A percentile compares a stretch with the other conserved stretches of the same genome.
Evolutionary conservation across 2,113 vertebrate genomes (phyloP).

Genomic region (Tetraodon nigroviridis): DNA sequence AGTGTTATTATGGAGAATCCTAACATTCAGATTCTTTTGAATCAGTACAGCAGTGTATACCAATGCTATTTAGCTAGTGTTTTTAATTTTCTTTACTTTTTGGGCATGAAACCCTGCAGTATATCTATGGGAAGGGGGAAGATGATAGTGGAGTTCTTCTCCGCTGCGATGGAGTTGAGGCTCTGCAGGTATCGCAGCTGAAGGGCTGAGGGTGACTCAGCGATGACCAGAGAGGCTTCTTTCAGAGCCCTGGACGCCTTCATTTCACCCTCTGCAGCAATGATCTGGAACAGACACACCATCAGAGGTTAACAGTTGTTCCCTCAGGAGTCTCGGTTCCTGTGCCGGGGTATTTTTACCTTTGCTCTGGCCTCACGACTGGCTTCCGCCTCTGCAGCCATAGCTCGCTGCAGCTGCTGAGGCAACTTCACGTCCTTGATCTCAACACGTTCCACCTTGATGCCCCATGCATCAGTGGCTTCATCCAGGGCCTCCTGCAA

Average conservation of each 20-base stretch:
- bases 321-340: background rate
- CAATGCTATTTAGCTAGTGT: background rate
- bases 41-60: background rate
- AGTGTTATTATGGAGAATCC: background rate
- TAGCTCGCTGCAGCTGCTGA: constrained; percentile 81
- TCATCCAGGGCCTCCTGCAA: constrained; percentile 74
- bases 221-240: constrained; percentile 79
- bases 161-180: constrained; percentile 74
- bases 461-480: constrained; percentile 81
- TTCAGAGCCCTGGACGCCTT: constrained; percentile 84
- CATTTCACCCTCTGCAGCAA: constrained; percentile 77
- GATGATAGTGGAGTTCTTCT: constrained; percentile 87
- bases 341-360: constrained; percentile 57
- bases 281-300: constrained; percentile 38
- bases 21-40: background rate
- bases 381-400: constrained; percentile 86
- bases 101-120: constrained; percentile 64
- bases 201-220: constrained; percentile 76
- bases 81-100: constrained; percentile 27
- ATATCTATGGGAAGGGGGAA: constrained; percentile 85
- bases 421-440: constrained; percentile 86
- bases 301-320: background rate
- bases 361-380: constrained; percentile 79
- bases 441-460: constrained; percentile 82
- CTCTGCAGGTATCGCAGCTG: constrained; percentile 86